Evolutionary conservation across 1,140 invertebrate genomes (phyloP).

Genomic region (Microvelia longipes): DNA sequence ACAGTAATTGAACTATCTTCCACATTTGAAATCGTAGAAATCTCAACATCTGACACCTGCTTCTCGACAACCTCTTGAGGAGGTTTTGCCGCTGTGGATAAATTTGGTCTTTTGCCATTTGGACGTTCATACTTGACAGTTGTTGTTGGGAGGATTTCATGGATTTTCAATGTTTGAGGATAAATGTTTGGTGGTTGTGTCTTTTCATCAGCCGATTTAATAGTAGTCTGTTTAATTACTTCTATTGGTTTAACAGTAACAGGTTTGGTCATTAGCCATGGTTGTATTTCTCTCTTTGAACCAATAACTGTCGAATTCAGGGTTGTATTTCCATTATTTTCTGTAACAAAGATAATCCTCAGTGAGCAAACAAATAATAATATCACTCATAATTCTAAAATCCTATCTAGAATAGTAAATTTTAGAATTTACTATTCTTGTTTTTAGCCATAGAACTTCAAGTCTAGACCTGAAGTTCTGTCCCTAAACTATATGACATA

Average conservation of each 20-base stretch:
- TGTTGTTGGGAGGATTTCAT: slow-evolving; percentile 11
- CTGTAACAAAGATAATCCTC: too few relatives aligned
- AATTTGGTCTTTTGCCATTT: neutral
- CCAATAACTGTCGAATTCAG: slow-evolving; percentile 5
- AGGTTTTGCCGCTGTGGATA: neutral
- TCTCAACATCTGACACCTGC: neutral
- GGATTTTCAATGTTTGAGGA: slow-evolving; percentile 13
- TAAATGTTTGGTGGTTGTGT: neutral
- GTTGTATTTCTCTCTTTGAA: slow-evolving; percentile 21
- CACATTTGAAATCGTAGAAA: neutral
- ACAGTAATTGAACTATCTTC: neutral
- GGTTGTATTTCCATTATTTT: neutral
- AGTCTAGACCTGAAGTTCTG: too few relatives aligned
- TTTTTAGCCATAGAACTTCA: too few relatives aligned
- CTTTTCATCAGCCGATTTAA: neutral
- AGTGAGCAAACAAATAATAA: too few relatives aligned
- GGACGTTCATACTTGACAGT: neutral
- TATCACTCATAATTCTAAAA: too few relatives aligned
- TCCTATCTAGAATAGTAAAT: too few relatives aligned
- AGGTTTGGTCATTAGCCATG: slow-evolving; percentile 20
- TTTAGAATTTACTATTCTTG: too few relatives aligned
- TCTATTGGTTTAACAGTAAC: slow-evolving; percentile 5
- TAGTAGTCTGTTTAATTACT: neutral
- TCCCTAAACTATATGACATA: too few relatives aligned
- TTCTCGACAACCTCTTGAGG: neutral